Base-by-base conservation (phyloP, 1,140 invertebrate genomes). In the Papilio polytes region DNA sequence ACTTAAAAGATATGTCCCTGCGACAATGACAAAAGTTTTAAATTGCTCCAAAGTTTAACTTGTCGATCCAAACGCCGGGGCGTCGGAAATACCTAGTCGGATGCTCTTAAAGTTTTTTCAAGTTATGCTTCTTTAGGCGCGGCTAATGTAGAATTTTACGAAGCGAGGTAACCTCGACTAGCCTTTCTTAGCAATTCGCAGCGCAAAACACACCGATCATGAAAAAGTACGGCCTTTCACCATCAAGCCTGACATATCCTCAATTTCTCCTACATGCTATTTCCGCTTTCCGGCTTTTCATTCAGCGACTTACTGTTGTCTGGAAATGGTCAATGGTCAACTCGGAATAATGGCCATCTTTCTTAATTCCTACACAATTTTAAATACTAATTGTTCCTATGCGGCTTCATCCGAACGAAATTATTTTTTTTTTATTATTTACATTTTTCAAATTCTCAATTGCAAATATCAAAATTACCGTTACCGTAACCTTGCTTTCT, bases 21-120 rank as follows among this genome's bases (percentile, higher is more conserved):
- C 74, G 74, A 76, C 20, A 76, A 76, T 76, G 74, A 76, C 44
- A 46, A 48, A 76, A 76, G 74, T 76, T 76, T 76, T 76, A 76
- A 76, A 76, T 51, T 48, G 74, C 44, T 76, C 44, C 46, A 53
- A 76, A 76, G 74, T 76, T 76, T 51, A 76, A 76, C 74, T 76
- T 76, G 72, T 74, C 72, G 72, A 74, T 74, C 72, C 72, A 74
- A 74, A 46, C 72, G 72, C 72, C 72, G 41, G 36, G 72, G 18
- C 36, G 31, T 44, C 10, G 18, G 18, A 36, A 41, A 44, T 73
- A 44, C 41, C 72, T 73, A 73, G 18, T 44, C 18, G 31, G 41
- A 18, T 73, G 2, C 72, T 46, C 1, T 73, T 10, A 3, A 44
- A 41, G n/a, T 73, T 73, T 73, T 41, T 46, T 22, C 31, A 20